Conservation (phyloP, 2,888 invertebrate genomes). For the Nesidiocoris tenuis region DNA sequence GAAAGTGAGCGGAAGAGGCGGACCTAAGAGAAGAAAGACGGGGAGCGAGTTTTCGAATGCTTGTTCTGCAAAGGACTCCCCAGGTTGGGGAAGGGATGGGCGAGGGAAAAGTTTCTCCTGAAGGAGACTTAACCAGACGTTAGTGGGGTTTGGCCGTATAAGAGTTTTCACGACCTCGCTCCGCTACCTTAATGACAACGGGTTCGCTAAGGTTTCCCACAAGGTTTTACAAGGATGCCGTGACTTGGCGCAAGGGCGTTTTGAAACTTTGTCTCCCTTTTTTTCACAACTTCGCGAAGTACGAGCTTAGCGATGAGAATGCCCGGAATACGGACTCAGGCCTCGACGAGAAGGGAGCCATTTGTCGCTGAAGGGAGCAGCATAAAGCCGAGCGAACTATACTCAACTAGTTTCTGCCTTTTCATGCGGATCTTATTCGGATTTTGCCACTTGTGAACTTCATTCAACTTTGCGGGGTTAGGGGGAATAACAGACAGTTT, state of each 20-base stretch:
- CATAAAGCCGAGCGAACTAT: no score
- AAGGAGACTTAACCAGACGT: not conserved
- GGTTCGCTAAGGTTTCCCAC: constrained; percentile 3
- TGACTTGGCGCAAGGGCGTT: not conserved
- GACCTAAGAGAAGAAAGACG: not conserved
- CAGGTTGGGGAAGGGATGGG: not conserved
- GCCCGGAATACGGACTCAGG: not conserved
- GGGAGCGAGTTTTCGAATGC: not conserved
- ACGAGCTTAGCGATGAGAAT: not conserved
- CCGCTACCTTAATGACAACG: constrained; percentile 36
- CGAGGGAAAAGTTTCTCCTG: not conserved
- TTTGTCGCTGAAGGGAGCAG: no score
- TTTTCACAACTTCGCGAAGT: not conserved
- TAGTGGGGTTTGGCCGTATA: not conserved
- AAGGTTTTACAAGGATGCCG: not conserved
- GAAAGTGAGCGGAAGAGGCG: constrained; percentile 2
- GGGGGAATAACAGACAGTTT: no score
- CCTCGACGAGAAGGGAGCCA: no score
- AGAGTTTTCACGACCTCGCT: not conserved
- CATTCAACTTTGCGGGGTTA: no score
- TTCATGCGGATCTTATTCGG: no score
- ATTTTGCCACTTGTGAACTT: no score
- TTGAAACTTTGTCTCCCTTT: not conserved
- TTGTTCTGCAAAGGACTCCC: not conserved
- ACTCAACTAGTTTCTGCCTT: no score